Percentiles rank a stretch among this genome's conserved stretches.
These are phyloP conservation scores for Drepanosiphum platanoidis DNA, from an alignment of 2,888 invertebrate genomes.

Conservation along the genomic window DNA sequence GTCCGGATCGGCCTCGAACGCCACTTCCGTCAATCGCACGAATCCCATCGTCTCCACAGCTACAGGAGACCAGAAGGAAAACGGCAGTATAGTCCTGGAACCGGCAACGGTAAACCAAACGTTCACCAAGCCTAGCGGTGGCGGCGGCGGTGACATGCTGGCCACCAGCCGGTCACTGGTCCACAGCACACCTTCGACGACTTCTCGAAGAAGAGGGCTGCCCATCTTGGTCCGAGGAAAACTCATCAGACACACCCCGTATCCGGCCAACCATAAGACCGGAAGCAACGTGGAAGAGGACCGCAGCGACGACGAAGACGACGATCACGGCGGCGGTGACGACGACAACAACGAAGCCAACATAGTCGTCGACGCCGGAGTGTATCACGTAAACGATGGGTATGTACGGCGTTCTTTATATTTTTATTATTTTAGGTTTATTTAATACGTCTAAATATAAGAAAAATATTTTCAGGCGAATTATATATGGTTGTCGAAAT, in stretches of 20 bases:
- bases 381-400: conserved; percentile 21
- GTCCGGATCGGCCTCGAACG: neutral
- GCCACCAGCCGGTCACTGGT: neutral
- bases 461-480: too few relatives aligned
- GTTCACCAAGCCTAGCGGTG: neutral
- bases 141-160: neutral
- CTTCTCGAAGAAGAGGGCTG: neutral
- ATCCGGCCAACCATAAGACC: neutral
- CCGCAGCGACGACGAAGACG: neutral
- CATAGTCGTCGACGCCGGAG: conserved; percentile 16
- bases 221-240: neutral
- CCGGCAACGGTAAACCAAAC: neutral
- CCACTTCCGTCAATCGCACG: too few relatives aligned
- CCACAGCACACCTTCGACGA: neutral
- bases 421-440: too few relatives aligned
- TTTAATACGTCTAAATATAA: too few relatives aligned
- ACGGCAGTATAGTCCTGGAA: too few relatives aligned
- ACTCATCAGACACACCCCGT: neutral
- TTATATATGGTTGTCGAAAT: too few relatives aligned
- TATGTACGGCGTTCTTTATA: neutral
- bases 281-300: neutral
- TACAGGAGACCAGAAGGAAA: too few relatives aligned
- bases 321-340: neutral
- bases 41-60: too few relatives aligned
- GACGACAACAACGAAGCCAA: neutral